phyloP scores from a whole-genome alignment of 2,888 invertebrate genomes.

The Clanis bilineata region DNA sequence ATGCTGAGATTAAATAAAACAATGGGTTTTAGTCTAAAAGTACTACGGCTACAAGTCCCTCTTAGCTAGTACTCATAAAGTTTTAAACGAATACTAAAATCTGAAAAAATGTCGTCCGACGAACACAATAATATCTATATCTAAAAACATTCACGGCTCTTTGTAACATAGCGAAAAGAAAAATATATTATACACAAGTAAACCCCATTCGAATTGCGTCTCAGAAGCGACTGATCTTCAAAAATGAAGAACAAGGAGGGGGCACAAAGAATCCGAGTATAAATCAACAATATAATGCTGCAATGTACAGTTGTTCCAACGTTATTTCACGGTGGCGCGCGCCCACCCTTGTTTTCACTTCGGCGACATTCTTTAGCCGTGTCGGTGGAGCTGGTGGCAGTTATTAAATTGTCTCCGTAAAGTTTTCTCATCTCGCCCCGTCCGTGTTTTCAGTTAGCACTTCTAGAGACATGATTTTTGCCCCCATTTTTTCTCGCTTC shows the following conservation, averaged over 20 bases:
- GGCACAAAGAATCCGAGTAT: slow-evolving; percentile 8
- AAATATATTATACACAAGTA: background rate
- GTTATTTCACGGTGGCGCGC: slow-evolving; percentile 31
- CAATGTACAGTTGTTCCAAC: slow-evolving; percentile 26
- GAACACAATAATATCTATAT: no score
- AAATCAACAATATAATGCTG: slow-evolving; percentile 17
- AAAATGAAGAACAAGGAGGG: slow-evolving; percentile 6
- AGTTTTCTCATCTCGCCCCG: slow-evolving; percentile 68
- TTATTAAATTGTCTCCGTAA: slow-evolving; percentile 73
- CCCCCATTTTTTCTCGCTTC: background rate
- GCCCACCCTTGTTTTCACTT: slow-evolving; percentile 41
- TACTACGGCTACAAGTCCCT: no score
- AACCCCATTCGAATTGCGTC: background rate
- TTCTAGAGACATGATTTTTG: slow-evolving; percentile 30
- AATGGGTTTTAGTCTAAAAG: no score
- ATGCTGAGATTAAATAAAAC: no score
- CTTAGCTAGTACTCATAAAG: no score
- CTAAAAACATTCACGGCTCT: background rate
- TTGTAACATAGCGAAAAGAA: background rate
- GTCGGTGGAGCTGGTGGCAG: slow-evolving; percentile 47
- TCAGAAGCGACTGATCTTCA: background rate
- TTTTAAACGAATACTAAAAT: no score
- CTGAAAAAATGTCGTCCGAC: no score
- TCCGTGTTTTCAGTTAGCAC: slow-evolving; percentile 29
- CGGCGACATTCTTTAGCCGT: slow-evolving; percentile 43